Conservation (phyloP, 1,140 invertebrate genomes). For the Odontomachus brunneus region DNA sequence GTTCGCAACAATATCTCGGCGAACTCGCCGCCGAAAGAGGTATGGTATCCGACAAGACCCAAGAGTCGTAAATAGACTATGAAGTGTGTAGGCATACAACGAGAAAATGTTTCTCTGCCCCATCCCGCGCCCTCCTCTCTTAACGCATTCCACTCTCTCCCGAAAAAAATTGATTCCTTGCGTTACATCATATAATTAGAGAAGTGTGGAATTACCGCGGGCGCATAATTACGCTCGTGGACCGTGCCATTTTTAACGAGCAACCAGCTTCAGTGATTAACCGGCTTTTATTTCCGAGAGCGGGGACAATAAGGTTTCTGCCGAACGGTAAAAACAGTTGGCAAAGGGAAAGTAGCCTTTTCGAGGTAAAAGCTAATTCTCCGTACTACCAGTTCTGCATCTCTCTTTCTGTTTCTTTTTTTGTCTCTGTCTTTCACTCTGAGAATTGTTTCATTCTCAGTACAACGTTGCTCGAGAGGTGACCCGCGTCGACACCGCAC, state of each 20-base stretch:
- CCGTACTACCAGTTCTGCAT: conserved; percentile 6
- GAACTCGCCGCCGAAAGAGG: too few relatives aligned
- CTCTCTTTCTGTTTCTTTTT: too few relatives aligned
- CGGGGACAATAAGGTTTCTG: conserved; percentile 37
- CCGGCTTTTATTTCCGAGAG: conserved; percentile 7
- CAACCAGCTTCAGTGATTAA: conserved; percentile 21
- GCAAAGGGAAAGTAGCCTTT: neutral
- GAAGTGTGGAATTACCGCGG: conserved; percentile 16
- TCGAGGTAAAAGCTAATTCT: conserved; percentile 39
- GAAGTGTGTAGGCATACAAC: neutral
- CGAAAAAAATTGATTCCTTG: neutral
- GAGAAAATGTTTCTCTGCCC: neutral
- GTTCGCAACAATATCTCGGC: neutral
- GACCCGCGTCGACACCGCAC: conserved; percentile 28
- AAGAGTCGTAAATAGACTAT: too few relatives aligned
- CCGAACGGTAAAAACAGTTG: conserved; percentile 30
- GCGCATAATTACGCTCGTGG: conserved; percentile 2
- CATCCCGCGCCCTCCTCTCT: neutral
- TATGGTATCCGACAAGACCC: too few relatives aligned
- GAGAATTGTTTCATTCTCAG: conserved; percentile 42
- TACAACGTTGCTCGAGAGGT: conserved; percentile 16
- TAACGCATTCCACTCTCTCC: neutral
- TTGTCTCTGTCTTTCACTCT: too few relatives aligned
- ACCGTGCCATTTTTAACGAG: conserved; percentile 34
- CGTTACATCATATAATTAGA: neutral